phyloP scores from a whole-genome alignment of 30 jellyfish, hydroid and myxozoan genomes.

The Kudoa iwatai region DNA sequence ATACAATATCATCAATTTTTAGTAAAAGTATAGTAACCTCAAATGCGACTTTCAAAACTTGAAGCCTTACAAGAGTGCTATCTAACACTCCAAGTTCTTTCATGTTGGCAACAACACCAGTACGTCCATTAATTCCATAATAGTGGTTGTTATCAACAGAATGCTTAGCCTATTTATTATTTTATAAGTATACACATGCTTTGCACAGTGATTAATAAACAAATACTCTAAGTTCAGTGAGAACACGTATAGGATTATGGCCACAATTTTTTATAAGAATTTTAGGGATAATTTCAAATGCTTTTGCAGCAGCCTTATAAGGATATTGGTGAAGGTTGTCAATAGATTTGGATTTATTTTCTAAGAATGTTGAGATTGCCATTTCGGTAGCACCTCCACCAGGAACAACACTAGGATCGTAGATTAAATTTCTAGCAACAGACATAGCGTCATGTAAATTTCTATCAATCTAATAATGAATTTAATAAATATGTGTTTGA shows the following conservation, averaged over 20 bases:
- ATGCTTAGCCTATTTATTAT: too few species aligned
- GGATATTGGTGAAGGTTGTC: constrained; percentile 70
- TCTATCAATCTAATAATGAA: too few species aligned
- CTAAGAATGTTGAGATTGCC: constrained; percentile 59
- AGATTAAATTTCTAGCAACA: constrained; percentile 64
- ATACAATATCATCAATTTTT: constrained; percentile 64
- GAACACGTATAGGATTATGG: constrained; percentile 25
- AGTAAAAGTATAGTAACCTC: constrained; percentile 74
- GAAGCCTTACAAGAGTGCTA: constrained; percentile 55
- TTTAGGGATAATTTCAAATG: constrained; percentile 46
- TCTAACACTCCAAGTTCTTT: constrained; percentile 53
- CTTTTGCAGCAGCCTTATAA: constrained; percentile 27
- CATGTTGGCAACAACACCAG: constrained; percentile 55
- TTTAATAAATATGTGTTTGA: too few species aligned
- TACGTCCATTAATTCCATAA: constrained; percentile 79
- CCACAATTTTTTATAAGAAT: constrained; percentile 69
- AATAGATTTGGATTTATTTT: constrained; percentile 29
- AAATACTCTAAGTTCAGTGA: constrained; percentile 51
- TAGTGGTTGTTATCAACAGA: neutral
- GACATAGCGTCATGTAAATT: constrained; percentile 60
- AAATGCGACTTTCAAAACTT: constrained; percentile 43
- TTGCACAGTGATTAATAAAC: too few species aligned
- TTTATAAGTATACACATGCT: too few species aligned
- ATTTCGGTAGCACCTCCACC: constrained; percentile 97
- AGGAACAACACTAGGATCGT: constrained; percentile 71